phyloP scores from a whole-genome alignment of 1,140 invertebrate species.

The Drosophila suzukii region DNA sequence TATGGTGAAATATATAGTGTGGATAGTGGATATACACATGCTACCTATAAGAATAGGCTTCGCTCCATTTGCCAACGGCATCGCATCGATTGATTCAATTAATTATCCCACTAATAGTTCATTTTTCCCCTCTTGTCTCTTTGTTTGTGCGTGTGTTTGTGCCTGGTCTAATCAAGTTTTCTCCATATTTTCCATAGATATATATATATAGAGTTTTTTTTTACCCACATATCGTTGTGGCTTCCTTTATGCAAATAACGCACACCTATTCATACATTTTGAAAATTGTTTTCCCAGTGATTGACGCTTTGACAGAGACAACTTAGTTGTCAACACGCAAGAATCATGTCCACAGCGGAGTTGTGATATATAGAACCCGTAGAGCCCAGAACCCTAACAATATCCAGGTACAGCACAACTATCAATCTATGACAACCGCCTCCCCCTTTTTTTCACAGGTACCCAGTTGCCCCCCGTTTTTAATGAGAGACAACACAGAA shows the following conservation, averaged over 20 bases:
- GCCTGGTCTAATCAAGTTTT: conserved; percentile 50
- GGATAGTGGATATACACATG: background rate
- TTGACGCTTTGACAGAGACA: conserved; percentile 74
- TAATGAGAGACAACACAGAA: conserved; percentile 79
- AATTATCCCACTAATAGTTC: conserved; percentile 69
- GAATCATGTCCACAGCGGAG: conserved; percentile 59
- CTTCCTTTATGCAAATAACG: conserved; percentile 25
- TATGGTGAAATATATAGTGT: conserved; percentile 2
- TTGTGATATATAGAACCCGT: conserved; percentile 15
- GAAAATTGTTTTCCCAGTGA: conserved; percentile 52
- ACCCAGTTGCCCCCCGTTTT: conserved; percentile 24
- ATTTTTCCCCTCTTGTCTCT: conserved; percentile 9
- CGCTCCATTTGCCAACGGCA: conserved; percentile 52
- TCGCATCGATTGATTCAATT: conserved; percentile 76
- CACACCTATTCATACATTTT: conserved; percentile 14
- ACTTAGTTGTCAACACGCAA: conserved; percentile 74
- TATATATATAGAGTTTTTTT: background rate
- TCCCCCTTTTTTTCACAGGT: conserved; percentile 11
- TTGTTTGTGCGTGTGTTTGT: conserved; percentile 9
- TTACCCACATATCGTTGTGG: conserved; percentile 8
- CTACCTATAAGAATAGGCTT: conserved; percentile 8
- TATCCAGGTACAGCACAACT: conserved; percentile 32
- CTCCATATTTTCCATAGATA: conserved; percentile 9
- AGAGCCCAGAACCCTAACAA: background rate
- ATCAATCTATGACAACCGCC: conserved; percentile 55